Conservation (phyloP, 2,113 vertebrate genomes). For the Beaufortia kweichowensis region DNA sequence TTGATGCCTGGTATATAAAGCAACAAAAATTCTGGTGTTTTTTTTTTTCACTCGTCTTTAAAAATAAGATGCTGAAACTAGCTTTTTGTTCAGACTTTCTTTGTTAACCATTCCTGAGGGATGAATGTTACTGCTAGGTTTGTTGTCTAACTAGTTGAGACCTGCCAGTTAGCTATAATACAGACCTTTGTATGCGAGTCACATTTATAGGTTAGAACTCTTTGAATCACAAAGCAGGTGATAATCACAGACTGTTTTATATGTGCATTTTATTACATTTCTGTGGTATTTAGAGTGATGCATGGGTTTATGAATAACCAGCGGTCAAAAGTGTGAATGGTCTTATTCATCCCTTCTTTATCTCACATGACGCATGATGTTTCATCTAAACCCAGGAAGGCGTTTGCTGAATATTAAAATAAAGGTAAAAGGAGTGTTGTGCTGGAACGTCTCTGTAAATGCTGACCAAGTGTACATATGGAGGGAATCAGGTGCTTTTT, state of each 20-base stretch:
- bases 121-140: not conserved
- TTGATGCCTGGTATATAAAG: not conserved
- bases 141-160: slow-evolving; percentile 12
- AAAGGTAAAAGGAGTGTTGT: not conserved
- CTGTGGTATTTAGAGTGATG: not conserved
- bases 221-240: slow-evolving; percentile 13
- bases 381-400: not conserved
- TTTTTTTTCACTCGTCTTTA: too few species aligned
- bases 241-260: not conserved
- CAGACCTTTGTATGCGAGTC: slow-evolving; percentile 1
- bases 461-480: not conserved
- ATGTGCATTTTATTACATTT: not conserved
- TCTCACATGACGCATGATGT: not conserved
- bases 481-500: not conserved
- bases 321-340: not conserved
- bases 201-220: not conserved
- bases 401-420: not conserved
- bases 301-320: not conserved
- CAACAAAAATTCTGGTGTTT: not conserved
- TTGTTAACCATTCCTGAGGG: not conserved
- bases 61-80: too few species aligned
- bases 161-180: not conserved
- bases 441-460: not conserved
- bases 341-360: not conserved
- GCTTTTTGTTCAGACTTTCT: slow-evolving; percentile 15